phyloP scores from a whole-genome alignment of 2,888 invertebrate genomes.

The Koerneria pararmatus region DNA sequence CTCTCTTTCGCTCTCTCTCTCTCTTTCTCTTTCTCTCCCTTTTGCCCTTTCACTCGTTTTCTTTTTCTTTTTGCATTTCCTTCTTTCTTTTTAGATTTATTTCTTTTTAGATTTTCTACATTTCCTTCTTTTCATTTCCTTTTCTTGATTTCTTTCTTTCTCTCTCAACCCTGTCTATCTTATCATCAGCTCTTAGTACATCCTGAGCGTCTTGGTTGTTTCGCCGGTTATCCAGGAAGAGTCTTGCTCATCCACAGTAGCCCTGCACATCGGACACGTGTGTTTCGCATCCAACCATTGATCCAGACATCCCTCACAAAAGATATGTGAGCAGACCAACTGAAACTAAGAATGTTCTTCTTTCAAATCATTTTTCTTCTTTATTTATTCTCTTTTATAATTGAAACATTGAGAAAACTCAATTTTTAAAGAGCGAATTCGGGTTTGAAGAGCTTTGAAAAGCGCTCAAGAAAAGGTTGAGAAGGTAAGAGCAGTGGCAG shows the following conservation, averaged over 20 bases:
- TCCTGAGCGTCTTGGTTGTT: conserved; percentile 18
- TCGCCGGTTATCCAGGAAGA: conserved; percentile 14
- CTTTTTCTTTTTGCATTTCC: too few relatives aligned
- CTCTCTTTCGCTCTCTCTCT: too few relatives aligned
- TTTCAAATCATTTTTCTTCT: neutral
- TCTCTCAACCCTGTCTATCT: too few relatives aligned
- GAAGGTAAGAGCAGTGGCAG: too few relatives aligned
- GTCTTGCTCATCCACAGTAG: conserved; percentile 26
- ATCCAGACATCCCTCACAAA: conserved; percentile 49
- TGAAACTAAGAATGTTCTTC: conserved; percentile 26
- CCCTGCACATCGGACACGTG: conserved; percentile 51
- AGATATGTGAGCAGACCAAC: conserved; percentile 48
- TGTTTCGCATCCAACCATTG: conserved; percentile 48
- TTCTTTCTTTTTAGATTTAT: too few relatives aligned
- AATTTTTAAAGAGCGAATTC: neutral
- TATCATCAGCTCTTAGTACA: conserved; percentile 14
- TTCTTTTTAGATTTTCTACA: too few relatives aligned
- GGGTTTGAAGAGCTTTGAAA: neutral
- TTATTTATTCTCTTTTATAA: neutral
- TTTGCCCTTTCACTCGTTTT: too few relatives aligned
- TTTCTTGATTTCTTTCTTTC: too few relatives aligned
- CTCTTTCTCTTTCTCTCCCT: too few relatives aligned
- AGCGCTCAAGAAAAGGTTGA: too few relatives aligned
- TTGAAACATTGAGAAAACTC: neutral
- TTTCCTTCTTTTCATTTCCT: too few relatives aligned